Evolutionary conservation across 2,888 invertebrate genomes (phyloP), one percentile per base, ranked within the genome.

Genomic region (Acrobasis repandana): DNA sequence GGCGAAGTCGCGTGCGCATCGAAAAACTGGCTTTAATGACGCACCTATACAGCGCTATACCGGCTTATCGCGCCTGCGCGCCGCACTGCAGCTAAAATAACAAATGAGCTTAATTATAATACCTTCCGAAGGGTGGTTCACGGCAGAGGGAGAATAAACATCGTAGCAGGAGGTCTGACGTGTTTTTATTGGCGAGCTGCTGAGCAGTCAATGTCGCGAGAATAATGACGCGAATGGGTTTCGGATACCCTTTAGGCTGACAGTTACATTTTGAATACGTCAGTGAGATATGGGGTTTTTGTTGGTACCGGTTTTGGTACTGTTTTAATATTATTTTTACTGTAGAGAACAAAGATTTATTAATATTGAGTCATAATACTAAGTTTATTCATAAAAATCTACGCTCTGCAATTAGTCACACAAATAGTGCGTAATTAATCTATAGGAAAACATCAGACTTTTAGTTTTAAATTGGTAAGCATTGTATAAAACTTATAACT

Each of bases 71-170:
- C 91, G 91, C 90, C 90, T 90, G 91, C 91, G 89, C 83, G 69
- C 72, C 75, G 70, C 70, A 64, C 64, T 68, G 72, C 68, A 68
- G 73, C 77, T 75, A 68, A 81, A 80, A 84, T 80, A 84, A 88
- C 89, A 88, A 90, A 90, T 88, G 88, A 85, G 85, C 90, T 88
- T 89, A 88, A 91, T 90, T 90, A 85, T 85, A 88, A 88, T 88
- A 88, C 88, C 86, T 89, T 79, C 70, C 80, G 76, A 82, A 82
- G 83, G 87, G 84, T 82, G 76, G 76, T 68, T 20, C 62, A 58
- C 46, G 61, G 65, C 64, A 65, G 66, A 70, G 73, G 69, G 80
- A 82, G 80, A 86, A 85, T 83, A 86, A 88, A 87, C 88, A 83
- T 78, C 80, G 71, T 74, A 65, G 78, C 87, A 80, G 85, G 85